Percentiles rank a stretch among this genome's conserved stretches.
These are phyloP conservation scores for Heliconius cydno DNA, from an alignment of 2,888 invertebrate species.

Conservation along the genomic window DNA sequence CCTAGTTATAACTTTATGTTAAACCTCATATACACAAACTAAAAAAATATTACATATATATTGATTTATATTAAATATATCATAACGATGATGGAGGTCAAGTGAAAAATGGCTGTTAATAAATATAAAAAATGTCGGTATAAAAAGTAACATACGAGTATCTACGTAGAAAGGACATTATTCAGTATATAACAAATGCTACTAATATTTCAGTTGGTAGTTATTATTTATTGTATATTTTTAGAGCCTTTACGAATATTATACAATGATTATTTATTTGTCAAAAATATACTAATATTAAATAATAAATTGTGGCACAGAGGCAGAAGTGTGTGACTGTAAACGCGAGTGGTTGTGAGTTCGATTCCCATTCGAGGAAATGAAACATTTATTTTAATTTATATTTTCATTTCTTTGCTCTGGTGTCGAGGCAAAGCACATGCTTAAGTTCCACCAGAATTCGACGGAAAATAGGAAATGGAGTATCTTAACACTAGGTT, in stretches of 20 bases:
- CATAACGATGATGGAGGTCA: not conserved
- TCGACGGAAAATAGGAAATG: no score
- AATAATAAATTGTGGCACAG: not conserved
- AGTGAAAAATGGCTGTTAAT: conserved; percentile 3
- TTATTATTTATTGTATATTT: not conserved
- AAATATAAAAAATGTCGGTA: conserved; percentile 1
- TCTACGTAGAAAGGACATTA: conserved; percentile 14
- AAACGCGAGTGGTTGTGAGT: no score
- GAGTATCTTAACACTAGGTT: no score
- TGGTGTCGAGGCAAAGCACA: no score
- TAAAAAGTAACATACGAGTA: conserved; percentile 1
- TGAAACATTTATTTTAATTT: no score
- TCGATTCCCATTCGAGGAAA: no score
- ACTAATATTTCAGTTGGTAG: conserved; percentile 21
- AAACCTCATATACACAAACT: no score
- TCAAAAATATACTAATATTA: not conserved
- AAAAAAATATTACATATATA: not conserved
- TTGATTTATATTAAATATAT: conserved; percentile 4
- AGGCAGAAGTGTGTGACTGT: no score
- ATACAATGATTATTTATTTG: not conserved
- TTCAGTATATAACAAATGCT: conserved; percentile 8
- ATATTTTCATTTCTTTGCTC: not conserved
- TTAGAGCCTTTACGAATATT: not conserved
- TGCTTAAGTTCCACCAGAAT: no score
- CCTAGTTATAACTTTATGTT: no score